Conservation (phyloP, 1,140 invertebrate genomes). For the Trachymyrmex cornetzi region DNA sequence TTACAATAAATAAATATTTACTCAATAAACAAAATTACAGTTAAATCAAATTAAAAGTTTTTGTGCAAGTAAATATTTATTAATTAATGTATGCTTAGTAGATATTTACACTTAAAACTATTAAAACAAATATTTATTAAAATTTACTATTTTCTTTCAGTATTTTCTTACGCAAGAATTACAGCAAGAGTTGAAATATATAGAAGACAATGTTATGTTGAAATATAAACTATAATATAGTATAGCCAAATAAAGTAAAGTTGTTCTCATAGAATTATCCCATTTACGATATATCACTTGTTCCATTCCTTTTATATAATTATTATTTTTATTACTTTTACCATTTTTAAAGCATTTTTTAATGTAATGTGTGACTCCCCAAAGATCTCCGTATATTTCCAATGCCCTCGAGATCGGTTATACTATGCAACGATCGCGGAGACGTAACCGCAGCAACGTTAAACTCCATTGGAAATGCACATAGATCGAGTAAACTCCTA, state of each 20-base stretch:
- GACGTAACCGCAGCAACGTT: slow-evolving; percentile 24
- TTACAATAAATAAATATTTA: too few relatives aligned
- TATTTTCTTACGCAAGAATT: neutral
- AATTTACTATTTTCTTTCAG: too few relatives aligned
- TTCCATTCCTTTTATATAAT: neutral
- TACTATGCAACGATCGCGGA: slow-evolving; percentile 1
- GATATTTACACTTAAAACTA: too few relatives aligned
- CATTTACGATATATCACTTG: neutral
- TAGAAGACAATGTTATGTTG: neutral
- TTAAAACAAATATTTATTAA: too few relatives aligned
- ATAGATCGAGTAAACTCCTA: slow-evolving; percentile 65
- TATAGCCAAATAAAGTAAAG: neutral
- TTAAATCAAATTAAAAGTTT: too few relatives aligned
- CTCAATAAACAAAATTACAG: too few relatives aligned
- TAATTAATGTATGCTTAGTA: too few relatives aligned
- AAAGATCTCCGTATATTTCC: neutral
- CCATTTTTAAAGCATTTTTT: neutral
- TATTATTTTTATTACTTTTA: neutral
- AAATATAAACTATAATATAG: neutral
- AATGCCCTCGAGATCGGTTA: neutral
- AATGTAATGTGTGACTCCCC: neutral
- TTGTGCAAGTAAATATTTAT: too few relatives aligned
- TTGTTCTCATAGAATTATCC: neutral
- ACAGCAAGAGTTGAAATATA: neutral
- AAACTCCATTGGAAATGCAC: slow-evolving; percentile 50